These are phyloP conservation scores for Apodemia duryi DNA, from an alignment of 2,888 invertebrate genomes.

Conservation along the genomic window DNA sequence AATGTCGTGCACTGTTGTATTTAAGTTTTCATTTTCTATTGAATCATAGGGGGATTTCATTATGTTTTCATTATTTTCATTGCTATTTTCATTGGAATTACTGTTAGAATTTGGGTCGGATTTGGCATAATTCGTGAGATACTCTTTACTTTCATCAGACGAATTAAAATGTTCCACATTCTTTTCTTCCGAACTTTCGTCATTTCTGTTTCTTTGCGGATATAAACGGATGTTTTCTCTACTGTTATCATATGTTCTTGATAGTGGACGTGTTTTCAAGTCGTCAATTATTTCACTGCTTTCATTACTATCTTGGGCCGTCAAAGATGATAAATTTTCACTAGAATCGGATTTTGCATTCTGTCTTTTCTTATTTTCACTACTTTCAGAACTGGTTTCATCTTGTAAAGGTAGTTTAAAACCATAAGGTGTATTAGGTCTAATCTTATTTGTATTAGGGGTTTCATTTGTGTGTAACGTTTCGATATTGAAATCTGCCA, in stretches of 20 bases:
- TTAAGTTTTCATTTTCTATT: neutral
- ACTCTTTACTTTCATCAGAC: constrained; percentile 18
- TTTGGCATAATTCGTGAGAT: neutral
- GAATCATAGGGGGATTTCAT: constrained; percentile 12
- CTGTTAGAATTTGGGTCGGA: neutral
- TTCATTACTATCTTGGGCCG: constrained; percentile 7
- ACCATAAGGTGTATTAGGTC: constrained; percentile 24
- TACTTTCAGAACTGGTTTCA: constrained; percentile 35
- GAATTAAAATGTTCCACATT: neutral
- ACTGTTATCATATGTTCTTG: neutral
- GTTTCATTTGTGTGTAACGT: constrained; percentile 45
- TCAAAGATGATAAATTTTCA: neutral
- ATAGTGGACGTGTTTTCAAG: neutral
- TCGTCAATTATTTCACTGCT: constrained; percentile 6
- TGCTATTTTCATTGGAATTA: constrained; percentile 26
- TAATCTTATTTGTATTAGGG: constrained; percentile 24
- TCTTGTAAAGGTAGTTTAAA: constrained; percentile 25
- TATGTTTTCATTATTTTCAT: constrained; percentile 23
- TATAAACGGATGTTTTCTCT: neutral
- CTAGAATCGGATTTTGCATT: neutral
- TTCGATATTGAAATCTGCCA: constrained; percentile 63
- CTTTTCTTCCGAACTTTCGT: constrained; percentile 11
- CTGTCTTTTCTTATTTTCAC: constrained; percentile 28
- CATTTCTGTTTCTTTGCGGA: neutral
- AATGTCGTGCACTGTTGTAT: neutral